Percentiles rank a stretch among this genome's conserved stretches.
phyloP scores from a whole-genome alignment of 2,113 vertebrate species.

The Centropus unirufus region DNA sequence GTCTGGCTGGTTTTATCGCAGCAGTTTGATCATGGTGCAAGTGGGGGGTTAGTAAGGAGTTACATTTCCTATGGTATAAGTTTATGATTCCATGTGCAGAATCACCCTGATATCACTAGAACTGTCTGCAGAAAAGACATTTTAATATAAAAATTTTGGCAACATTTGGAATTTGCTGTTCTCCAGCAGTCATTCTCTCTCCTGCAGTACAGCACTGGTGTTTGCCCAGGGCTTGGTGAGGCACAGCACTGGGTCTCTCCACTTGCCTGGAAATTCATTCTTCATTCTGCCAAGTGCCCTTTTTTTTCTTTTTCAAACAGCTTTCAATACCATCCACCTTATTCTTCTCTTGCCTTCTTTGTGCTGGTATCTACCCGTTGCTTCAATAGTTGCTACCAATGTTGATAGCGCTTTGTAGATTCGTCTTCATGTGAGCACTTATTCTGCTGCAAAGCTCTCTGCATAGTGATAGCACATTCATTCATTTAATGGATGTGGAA shows the following conservation, averaged over 20 bases:
- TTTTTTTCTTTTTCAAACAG: background rate
- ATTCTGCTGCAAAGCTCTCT: background rate
- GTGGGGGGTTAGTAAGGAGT: conserved; percentile 33
- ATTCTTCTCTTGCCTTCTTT: background rate
- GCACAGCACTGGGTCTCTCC: background rate
- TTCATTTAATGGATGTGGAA: background rate
- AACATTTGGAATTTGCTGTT: background rate
- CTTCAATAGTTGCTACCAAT: background rate
- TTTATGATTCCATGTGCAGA: background rate
- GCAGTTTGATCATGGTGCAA: conserved; percentile 48
- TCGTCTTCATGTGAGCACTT: conserved; percentile 13
- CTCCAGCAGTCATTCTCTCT: background rate
- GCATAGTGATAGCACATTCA: background rate
- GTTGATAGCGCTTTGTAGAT: background rate
- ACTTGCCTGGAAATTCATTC: conserved; percentile 16
- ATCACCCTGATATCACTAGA: background rate
- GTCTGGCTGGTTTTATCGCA: conserved; percentile 49
- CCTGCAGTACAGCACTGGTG: background rate
- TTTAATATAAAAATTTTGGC: background rate
- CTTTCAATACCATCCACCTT: background rate
- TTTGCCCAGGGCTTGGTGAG: conserved; percentile 13
- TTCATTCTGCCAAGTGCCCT: conserved; percentile 7
- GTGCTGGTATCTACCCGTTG: background rate
- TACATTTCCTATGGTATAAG: conserved; percentile 45
- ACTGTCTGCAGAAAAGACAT: background rate